Conservation (phyloP, 2,113 vertebrate genomes). For the Gadus chalcogrammus region DNA sequence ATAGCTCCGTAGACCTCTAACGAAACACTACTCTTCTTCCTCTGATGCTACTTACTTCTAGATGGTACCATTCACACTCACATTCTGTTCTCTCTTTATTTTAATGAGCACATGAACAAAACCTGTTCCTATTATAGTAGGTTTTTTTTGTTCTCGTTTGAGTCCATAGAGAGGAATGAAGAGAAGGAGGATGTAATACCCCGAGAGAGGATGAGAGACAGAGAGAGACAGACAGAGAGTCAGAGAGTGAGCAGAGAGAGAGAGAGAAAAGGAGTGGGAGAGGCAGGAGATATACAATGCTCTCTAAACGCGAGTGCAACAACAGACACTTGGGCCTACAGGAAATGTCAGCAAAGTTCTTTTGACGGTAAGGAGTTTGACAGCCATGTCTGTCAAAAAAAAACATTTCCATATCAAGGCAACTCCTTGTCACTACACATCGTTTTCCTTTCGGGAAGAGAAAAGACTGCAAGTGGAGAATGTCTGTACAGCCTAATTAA, state of each 20-base stretch:
- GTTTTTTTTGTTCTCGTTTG: no score
- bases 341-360: constrained; percentile 61
- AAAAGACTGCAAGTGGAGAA: constrained; percentile 5
- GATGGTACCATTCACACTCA: no score
- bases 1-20: no score
- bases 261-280: constrained; percentile 11
- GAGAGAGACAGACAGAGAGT: not conserved
- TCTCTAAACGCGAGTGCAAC: constrained; percentile 51
- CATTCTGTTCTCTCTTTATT: no score
- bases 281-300: constrained; percentile 16
- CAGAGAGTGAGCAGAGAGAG: not conserved
- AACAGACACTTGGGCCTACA: constrained; percentile 36
- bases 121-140: no score
- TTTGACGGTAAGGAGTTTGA: constrained; percentile 29
- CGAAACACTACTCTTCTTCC: no score
- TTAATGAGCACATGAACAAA: no score
- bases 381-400: constrained; percentile 29
- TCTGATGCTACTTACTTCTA: no score
- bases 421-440: constrained; percentile 15
- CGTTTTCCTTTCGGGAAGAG: constrained; percentile 7
- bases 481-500: constrained; percentile 25
- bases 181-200: no score
- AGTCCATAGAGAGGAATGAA: no score
- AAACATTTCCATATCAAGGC: constrained; percentile 32
- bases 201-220: not conserved